Percentiles rank a stretch among this genome's conserved stretches.
Conservation (phyloP, 1,140 invertebrate species). For the Trachymyrmex cornetzi region DNA sequence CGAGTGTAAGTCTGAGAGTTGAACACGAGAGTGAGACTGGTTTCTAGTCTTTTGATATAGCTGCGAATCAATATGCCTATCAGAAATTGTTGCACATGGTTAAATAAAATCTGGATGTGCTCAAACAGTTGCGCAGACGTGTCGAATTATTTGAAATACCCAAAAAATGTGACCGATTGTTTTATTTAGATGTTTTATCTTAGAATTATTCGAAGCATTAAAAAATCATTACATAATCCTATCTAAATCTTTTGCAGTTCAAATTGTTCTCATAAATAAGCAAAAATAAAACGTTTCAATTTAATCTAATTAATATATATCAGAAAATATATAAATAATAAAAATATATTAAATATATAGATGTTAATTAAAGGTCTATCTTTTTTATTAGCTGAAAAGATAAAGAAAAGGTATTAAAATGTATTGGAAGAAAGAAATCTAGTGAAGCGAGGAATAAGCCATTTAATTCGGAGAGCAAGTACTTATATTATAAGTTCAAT, state of each 20-base stretch:
- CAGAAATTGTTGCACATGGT: conserved; percentile 66
- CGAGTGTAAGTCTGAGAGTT: conserved; percentile 34
- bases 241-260: background rate
- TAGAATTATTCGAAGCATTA: background rate
- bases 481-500: too few species aligned
- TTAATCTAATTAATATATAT: background rate
- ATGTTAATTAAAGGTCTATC: too few species aligned
- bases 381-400: too few species aligned
- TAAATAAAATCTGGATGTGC: conserved; percentile 78
- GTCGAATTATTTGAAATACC: conserved; percentile 15
- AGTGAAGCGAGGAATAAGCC: too few species aligned
- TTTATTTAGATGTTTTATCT: background rate
- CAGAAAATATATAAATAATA: too few species aligned
- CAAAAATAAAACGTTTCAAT: background rate
- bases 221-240: background rate
- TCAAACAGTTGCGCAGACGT: conserved; percentile 32
- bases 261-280: background rate
- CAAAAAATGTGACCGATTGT: background rate
- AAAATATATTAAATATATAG: too few species aligned
- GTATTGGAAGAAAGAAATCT: too few species aligned
- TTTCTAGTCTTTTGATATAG: conserved; percentile 81
- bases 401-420: too few species aligned
- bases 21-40: conserved; percentile 61
- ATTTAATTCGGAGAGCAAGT: too few species aligned
- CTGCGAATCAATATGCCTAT: conserved; percentile 67